Evolutionary conservation across 2,888 invertebrate genomes (phyloP).

Genomic region (Bombylius major): DNA sequence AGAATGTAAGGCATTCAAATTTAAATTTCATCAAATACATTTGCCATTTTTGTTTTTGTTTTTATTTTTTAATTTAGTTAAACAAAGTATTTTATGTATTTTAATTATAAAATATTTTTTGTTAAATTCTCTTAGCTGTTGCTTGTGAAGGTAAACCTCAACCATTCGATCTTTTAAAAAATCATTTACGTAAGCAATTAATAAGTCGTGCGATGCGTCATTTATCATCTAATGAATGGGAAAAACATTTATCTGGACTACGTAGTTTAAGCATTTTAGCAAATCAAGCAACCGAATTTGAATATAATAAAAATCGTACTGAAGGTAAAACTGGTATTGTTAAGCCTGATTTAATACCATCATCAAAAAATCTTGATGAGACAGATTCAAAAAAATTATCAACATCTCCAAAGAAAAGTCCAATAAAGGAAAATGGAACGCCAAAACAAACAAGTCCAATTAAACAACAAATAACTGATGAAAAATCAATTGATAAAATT

Average conservation of each 20-base stretch:
- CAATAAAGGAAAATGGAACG: slow-evolving; percentile 16
- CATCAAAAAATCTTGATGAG: slow-evolving; percentile 16
- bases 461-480: slow-evolving; percentile 8
- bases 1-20: slow-evolving; percentile 49
- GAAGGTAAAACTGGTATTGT: slow-evolving; percentile 27
- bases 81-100: neutral
- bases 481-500: slow-evolving; percentile 9
- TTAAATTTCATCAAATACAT: neutral
- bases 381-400: slow-evolving; percentile 2
- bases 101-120: neutral
- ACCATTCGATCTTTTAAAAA: slow-evolving; percentile 38
- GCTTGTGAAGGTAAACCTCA: slow-evolving; percentile 45
- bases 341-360: slow-evolving; percentile 29
- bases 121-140: slow-evolving; percentile 40
- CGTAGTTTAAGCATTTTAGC: slow-evolving; percentile 31
- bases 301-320: slow-evolving; percentile 28
- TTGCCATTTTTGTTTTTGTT: neutral
- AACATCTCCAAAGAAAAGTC: slow-evolving; percentile 13
- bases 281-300: slow-evolving; percentile 34
- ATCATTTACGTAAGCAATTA: slow-evolving; percentile 34
- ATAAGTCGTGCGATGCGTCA: slow-evolving; percentile 27
- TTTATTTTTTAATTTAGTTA: neutral
- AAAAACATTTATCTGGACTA: slow-evolving; percentile 31
- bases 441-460: slow-evolving; percentile 15
- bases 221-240: slow-evolving; percentile 27